Base-by-base conservation (phyloP, 1,140 invertebrate genomes). In the Phenacoccus solenopsis region DNA sequence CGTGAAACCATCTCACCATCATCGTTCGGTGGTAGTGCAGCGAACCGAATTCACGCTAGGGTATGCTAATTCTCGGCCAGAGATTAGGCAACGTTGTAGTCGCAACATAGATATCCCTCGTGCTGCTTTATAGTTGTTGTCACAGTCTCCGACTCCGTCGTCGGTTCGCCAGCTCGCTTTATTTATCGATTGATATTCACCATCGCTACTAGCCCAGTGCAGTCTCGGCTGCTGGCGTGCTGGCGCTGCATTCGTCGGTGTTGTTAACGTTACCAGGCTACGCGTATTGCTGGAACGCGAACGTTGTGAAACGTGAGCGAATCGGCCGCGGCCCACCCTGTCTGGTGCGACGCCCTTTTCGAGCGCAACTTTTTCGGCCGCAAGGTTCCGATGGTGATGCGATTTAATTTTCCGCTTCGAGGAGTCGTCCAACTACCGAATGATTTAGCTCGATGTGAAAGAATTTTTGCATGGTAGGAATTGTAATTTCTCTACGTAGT, bases 121-220 rank as follows among this genome's bases (percentile, higher is more conserved):
- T 49, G 20, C 38, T 49, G 38, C 16, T 49, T 49, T 49, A 16
- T 49, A 10, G 38, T 49, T 49, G 38, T 49, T 49, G 38, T 49
- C 38, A 49, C 38, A 49, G 38, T 49, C 38, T 49, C 38, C 2
- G 38, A 10, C 30, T 5, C 30, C 30, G 30, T 13, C 30, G 30
- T 13, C 30, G 30, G n/a, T n/a, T 32, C 38, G 38, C 38, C 20
- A 49, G 20, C 38, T n/a, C n/a, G n/a, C n/a, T 49, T 16, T 49
- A 49, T 49, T n/a, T 49, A 49, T 49, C 38, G 38, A 49, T 49
- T 49, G 38, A 49, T 49, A 49, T 49, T 49, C 38, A 49, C 38
- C 38, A 49, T 49, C 38, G 38, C 38, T 49, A 49, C 38, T 49
- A 49, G 38, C 38, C 38, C 20, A 49, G 38, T 49, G 16, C 38